These are phyloP conservation scores for Camelus dromedarius DNA, from an alignment of 2,113 vertebrate genomes.

Conservation along the genomic window DNA sequence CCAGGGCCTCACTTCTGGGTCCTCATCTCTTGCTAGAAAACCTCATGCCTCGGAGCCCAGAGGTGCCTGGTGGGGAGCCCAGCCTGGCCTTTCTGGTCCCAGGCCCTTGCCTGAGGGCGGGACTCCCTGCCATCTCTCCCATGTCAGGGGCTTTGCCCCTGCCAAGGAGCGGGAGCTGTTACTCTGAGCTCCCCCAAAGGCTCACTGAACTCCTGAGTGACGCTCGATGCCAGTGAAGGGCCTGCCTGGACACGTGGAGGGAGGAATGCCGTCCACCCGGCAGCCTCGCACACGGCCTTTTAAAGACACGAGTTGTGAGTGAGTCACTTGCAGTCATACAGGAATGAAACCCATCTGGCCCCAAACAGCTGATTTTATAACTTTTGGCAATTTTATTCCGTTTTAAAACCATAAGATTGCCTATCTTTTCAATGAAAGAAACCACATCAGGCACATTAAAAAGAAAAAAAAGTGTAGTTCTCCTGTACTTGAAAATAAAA, in stretches of 20 bases:
- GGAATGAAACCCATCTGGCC: not conserved
- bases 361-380: not conserved
- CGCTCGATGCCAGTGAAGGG: fast-evolving
- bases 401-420: not conserved
- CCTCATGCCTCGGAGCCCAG: not conserved
- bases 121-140: fast-evolving
- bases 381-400: not conserved
- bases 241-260: not conserved
- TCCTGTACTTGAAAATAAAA: not conserved
- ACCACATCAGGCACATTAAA: not conserved
- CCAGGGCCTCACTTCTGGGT: not conserved
- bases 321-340: fast-evolving
- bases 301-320: fast-evolving
- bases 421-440: not conserved
- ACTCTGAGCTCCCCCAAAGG: not conserved
- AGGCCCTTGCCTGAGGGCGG: not conserved
- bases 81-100: not conserved
- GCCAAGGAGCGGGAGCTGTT: not conserved
- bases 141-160: fast-evolving
- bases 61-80: fast-evolving
- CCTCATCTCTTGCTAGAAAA: not conserved
- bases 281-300: not conserved
- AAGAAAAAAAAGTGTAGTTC: not conserved
- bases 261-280: not conserved
- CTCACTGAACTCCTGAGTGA: not conserved